phyloP scores from a whole-genome alignment of 2,888 invertebrate genomes.

The Parthenolecanium corni region DNA sequence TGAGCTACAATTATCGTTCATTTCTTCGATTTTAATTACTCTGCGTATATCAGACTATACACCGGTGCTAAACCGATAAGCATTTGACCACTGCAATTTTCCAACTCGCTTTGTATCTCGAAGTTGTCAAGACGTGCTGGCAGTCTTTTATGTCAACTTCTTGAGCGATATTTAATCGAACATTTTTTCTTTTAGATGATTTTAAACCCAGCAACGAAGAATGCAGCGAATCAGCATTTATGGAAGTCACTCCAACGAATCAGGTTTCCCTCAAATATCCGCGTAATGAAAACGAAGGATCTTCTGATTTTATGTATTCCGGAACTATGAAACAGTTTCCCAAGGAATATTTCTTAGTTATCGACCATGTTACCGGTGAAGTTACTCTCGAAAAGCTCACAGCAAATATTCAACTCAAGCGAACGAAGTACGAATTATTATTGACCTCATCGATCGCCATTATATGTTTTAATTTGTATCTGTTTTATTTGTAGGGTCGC shows the following conservation, averaged over 20 bases:
- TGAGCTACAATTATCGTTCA: background rate
- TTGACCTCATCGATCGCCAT: background rate
- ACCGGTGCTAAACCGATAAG: too few species aligned
- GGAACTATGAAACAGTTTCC: conserved; percentile 84
- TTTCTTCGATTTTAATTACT: background rate
- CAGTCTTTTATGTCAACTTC: too few species aligned
- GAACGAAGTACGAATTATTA: conserved; percentile 51
- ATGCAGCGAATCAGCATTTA: conserved; percentile 75
- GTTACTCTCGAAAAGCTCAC: conserved; percentile 84
- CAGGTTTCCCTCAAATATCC: conserved; percentile 87
- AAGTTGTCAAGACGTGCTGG: too few species aligned
- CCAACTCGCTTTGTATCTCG: too few species aligned
- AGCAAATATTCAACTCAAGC: conserved; percentile 84
- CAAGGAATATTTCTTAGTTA: conserved; percentile 90
- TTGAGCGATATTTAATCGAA: background rate
- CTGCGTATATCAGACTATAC: background rate
- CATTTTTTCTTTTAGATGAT: conserved; percentile 64
- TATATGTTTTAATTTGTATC: background rate
- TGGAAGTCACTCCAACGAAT: conserved; percentile 80
- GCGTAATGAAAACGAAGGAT: conserved; percentile 84
- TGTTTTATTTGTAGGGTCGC: conserved; percentile 3
- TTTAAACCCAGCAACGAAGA: conserved; percentile 98
- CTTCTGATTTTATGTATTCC: conserved; percentile 85
- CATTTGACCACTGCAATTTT: too few species aligned
- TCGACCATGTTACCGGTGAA: conserved; percentile 83